phyloP scores from a whole-genome alignment of 1,140 invertebrate species.

The Diorhabda sublineata region DNA sequence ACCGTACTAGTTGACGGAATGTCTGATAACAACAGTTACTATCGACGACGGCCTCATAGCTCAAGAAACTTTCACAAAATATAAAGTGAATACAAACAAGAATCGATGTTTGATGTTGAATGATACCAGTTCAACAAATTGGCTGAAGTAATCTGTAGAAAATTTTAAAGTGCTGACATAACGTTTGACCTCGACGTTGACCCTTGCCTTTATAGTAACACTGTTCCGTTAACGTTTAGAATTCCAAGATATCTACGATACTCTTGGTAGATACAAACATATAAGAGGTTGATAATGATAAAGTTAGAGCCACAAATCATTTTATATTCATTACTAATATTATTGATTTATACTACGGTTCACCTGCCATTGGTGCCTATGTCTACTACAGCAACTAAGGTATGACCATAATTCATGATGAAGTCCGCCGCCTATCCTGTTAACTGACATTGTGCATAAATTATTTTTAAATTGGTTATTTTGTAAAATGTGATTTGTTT shows the following conservation, averaged over 20 bases:
- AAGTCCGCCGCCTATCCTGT: background rate
- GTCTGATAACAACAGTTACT: no score
- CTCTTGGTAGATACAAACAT: background rate
- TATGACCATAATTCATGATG: slow-evolving; percentile 5
- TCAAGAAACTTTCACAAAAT: no score
- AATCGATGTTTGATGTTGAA: no score
- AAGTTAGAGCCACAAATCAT: slow-evolving; percentile 10
- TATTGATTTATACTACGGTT: slow-evolving; percentile 4
- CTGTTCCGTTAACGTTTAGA: background rate
- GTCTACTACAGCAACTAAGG: background rate
- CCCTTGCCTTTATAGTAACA: background rate
- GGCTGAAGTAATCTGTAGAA: no score
- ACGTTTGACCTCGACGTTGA: background rate
- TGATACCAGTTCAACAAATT: no score
- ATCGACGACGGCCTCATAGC: no score
- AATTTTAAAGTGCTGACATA: no score
- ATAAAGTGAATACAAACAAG: no score
- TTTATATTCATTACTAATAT: slow-evolving; percentile 7
- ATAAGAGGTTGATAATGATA: slow-evolving; percentile 8
- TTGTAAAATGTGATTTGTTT: slow-evolving; percentile 3
- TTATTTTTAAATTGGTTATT: slow-evolving; percentile 13
- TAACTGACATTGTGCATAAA: slow-evolving; percentile 11
- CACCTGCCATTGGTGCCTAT: background rate
- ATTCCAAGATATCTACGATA: background rate
- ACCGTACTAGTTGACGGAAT: no score